Evolutionary conservation across 2,113 vertebrate genomes (phyloP), one percentile per base, ranked within the genome.

Genomic region (Cottus gobio): DNA sequence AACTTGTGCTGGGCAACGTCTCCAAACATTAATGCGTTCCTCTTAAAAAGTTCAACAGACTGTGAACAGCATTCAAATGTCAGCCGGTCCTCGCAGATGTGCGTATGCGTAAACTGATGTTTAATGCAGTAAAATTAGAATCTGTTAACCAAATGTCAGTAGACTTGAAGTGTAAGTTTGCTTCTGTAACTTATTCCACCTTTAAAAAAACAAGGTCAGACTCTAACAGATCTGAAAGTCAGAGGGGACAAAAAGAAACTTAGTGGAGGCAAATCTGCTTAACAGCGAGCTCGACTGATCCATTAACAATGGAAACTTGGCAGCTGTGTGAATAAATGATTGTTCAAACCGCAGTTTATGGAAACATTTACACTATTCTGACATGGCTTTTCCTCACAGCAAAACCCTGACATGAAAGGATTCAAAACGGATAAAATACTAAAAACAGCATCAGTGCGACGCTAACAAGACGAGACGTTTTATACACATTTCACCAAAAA

Each of bases 221-320:
- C 37, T n/a, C 58, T 20, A 57, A 65, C 46, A 70, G 67, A 77
- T 11, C 52, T 12, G n/a, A 78, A 48, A 28, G 70, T 74, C 56
- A 71, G 66, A 85, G 63, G 20, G 61, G 52, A 74, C 31, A 48
- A 66, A 26, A 70, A 56, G 52, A 28, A 1, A 28, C 11, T 72
- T 1, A 13, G 4, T 31, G 28, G 9, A 39, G 31, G 48, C 56
- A 87, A 78, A 84, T 85, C 85, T 83, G 81, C 72, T 77, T 66
- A 89, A 66, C 56, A 85, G 88, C 83, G 84, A 77, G 74, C 72
- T 72, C 26, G 9, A 61, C 48, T 76, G 84, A 82, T 60, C 74
- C 28, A 75, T 63, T 64, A 83, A 80, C 77, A 80, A 42, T 61
- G 74, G 73, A 86, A 89, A 76, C 77, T 74, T 85, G 75, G 82